Conservation (phyloP, 1,140 invertebrate genomes). For the Drosophila setifemur region DNA sequence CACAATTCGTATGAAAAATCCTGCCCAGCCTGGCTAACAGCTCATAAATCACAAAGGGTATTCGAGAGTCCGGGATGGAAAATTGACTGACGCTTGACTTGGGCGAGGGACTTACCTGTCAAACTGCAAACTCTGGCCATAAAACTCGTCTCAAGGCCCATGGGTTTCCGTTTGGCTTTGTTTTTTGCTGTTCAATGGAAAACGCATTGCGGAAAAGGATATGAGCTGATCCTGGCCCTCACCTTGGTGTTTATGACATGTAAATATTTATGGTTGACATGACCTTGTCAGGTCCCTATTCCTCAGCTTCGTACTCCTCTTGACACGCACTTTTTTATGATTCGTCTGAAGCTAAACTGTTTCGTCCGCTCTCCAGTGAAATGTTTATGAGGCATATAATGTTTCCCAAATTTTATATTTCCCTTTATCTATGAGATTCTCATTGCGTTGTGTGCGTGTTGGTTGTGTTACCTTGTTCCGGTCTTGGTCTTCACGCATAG, state of each 20-base stretch:
- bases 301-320: constrained; percentile 3
- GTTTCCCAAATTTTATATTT: constrained; percentile 62
- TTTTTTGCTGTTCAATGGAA: constrained; percentile 67
- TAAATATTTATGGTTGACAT: constrained; percentile 79
- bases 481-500: constrained; percentile 35
- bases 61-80: constrained; percentile 23
- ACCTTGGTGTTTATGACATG: constrained; percentile 78
- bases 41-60: constrained; percentile 64
- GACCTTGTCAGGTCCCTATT: constrained; percentile 55
- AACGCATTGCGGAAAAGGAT: constrained; percentile 73
- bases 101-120: constrained; percentile 27
- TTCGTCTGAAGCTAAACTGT: constrained; percentile 58
- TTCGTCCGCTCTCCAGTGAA: constrained; percentile 45
- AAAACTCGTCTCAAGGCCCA: constrained; percentile 58
- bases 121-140: constrained; percentile 25
- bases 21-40: constrained; percentile 51
- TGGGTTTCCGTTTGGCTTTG: constrained; percentile 34
- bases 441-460: background rate
- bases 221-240: constrained; percentile 39
- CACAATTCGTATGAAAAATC: constrained; percentile 72
- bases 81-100: constrained; percentile 76
- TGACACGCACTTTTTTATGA: constrained; percentile 64
- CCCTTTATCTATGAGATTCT: constrained; percentile 33
- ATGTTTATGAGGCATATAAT: constrained; percentile 68
- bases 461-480: constrained; percentile 52